Conservation (phyloP, 1,140 invertebrate species). For the Drosophila micromelanica region DNA sequence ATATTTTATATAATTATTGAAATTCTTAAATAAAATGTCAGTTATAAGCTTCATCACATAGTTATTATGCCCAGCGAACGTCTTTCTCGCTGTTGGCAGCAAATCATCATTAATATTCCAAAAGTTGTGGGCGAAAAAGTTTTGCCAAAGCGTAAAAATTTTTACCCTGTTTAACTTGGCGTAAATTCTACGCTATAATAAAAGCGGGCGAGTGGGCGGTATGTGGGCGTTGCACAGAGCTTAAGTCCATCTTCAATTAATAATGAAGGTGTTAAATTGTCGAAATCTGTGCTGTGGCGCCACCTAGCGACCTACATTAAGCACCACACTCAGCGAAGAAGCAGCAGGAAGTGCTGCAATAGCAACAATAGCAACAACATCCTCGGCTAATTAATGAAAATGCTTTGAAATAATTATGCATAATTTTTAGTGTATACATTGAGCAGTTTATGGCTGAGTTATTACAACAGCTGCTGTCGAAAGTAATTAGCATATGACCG, state of each 20-base stretch:
- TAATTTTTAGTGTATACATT: slow-evolving; percentile 83
- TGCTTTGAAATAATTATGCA: slow-evolving; percentile 82
- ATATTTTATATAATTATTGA: too few relatives aligned
- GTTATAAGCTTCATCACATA: not conserved
- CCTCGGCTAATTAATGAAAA: slow-evolving; percentile 78
- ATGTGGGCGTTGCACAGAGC: slow-evolving; percentile 16
- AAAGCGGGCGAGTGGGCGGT: slow-evolving; percentile 8
- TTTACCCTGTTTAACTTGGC: slow-evolving; percentile 58
- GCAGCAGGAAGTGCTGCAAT: slow-evolving; percentile 22
- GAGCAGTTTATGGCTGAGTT: slow-evolving; percentile 82
- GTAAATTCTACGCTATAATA: slow-evolving; percentile 55
- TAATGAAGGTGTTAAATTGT: slow-evolving; percentile 82
- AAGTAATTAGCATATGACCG: slow-evolving; percentile 74
- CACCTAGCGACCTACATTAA: slow-evolving; percentile 69
- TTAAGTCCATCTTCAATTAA: slow-evolving; percentile 77
- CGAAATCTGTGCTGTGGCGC: slow-evolving; percentile 72
- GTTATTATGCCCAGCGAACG: slow-evolving; percentile 3
- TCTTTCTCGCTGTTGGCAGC: slow-evolving; percentile 14
- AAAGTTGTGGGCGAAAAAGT: slow-evolving; percentile 72
- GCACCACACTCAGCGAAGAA: slow-evolving; percentile 20
- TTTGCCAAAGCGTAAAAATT: slow-evolving; percentile 60
- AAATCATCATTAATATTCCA: slow-evolving; percentile 81
- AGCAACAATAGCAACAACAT: slow-evolving; percentile 26
- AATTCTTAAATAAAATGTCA: too few relatives aligned
- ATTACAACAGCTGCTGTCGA: slow-evolving; percentile 76